These are phyloP conservation scores for Melanotaenia boesemani DNA, from an alignment of 2,797 vertebrate genomes.

Conservation along the genomic window DNA sequence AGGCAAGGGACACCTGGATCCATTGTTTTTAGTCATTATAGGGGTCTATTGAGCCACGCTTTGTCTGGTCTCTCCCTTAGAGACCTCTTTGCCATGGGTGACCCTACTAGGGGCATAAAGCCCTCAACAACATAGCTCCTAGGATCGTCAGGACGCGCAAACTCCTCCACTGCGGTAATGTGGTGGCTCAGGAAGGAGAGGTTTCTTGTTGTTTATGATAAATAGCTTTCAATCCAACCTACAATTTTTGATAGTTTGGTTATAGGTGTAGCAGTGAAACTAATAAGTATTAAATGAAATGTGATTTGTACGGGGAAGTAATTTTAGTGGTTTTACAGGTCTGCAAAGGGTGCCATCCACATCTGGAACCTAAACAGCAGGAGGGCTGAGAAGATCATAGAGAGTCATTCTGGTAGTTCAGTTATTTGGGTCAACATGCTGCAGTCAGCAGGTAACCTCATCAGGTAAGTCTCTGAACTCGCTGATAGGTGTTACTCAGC, in stretches of 20 bases:
- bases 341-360: conserved; percentile 88
- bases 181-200: too few relatives aligned
- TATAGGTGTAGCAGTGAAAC: not conserved
- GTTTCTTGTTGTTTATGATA: not conserved
- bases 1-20: too few relatives aligned
- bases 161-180: too few relatives aligned
- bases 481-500: not conserved
- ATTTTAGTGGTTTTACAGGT: conserved; percentile 76
- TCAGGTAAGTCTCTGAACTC: conserved; percentile 81
- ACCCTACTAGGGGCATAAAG: too few relatives aligned
- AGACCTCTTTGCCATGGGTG: too few relatives aligned
- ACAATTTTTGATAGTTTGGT: not conserved
- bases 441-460: conserved; percentile 74
- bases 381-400: conserved; percentile 81
- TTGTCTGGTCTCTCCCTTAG: too few relatives aligned
- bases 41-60: too few relatives aligned
- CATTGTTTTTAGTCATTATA: too few relatives aligned
- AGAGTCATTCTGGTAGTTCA: conserved; percentile 89
- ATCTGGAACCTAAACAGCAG: conserved; percentile 91
- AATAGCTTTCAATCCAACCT: not conserved
- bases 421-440: conserved; percentile 87
- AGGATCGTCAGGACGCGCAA: too few relatives aligned
- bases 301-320: not conserved
- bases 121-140: too few relatives aligned
- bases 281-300: not conserved